Conservation (phyloP, 2,113 vertebrate species). For the Ranitomeya imitator region DNA sequence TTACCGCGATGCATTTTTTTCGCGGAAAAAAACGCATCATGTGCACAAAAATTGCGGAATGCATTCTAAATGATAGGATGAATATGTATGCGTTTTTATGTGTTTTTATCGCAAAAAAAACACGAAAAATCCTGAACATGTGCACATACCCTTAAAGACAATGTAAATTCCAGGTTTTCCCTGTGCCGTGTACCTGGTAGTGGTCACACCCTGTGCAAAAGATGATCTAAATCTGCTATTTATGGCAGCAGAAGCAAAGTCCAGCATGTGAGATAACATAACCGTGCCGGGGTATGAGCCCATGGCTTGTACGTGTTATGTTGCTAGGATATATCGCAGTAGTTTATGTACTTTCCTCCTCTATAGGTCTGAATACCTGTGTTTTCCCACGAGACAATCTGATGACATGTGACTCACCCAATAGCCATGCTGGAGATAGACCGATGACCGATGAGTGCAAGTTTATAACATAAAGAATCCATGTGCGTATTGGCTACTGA, state of each 20-base stretch:
- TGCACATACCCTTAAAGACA: neutral
- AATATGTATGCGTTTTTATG: too few species aligned
- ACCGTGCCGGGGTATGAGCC: neutral
- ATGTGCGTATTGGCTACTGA: neutral
- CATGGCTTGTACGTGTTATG: slow-evolving; percentile 21
- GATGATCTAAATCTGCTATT: neutral
- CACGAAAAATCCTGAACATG: too few species aligned
- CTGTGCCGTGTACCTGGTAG: neutral
- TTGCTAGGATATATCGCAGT: slow-evolving; percentile 29
- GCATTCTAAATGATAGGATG: too few species aligned
- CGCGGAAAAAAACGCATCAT: too few species aligned
- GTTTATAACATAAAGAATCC: neutral
- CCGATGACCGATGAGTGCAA: neutral
- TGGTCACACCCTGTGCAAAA: neutral
- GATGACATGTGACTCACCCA: slow-evolving; percentile 29
- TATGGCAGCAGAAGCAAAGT: slow-evolving; percentile 21
- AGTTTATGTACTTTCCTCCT: neutral
- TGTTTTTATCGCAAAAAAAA: too few species aligned
- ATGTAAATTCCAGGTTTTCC: neutral
- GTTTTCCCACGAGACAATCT: slow-evolving; percentile 24
- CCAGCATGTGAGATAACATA: slow-evolving; percentile 6
- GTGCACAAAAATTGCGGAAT: too few species aligned
- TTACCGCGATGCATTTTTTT: too few species aligned
- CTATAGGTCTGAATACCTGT: slow-evolving; percentile 4
- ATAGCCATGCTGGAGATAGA: neutral